Conservation (phyloP, 2,888 invertebrate species). For the Harpalus rubripes region DNA sequence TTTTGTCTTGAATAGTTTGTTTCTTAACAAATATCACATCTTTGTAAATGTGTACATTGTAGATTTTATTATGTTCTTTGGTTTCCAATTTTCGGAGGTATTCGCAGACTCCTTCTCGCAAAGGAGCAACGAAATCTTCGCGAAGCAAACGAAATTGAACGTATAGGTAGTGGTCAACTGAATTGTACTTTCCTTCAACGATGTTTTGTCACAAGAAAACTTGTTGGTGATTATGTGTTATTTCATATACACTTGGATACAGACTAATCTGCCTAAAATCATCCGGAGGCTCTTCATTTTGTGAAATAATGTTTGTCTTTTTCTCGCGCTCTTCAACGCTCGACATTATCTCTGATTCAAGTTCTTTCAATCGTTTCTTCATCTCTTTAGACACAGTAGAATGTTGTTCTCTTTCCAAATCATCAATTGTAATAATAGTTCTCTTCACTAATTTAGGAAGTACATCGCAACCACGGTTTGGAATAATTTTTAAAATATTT, state of each 20-base stretch:
- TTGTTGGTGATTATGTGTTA: slow-evolving; percentile 69
- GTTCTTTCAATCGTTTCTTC: slow-evolving; percentile 14
- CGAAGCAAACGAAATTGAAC: slow-evolving; percentile 85
- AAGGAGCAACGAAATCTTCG: slow-evolving; percentile 86
- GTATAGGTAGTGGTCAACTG: slow-evolving; percentile 85
- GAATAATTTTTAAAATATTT: slow-evolving; percentile 46
- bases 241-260: slow-evolving; percentile 77
- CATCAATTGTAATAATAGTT: slow-evolving; percentile 1
- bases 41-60: slow-evolving; percentile 44
- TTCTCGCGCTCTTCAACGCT: background rate
- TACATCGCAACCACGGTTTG: slow-evolving; percentile 53
- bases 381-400: slow-evolving; percentile 9
- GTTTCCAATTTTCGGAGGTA: slow-evolving; percentile 12
- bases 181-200: slow-evolving; percentile 80
- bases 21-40: slow-evolving; percentile 50
- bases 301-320: background rate
- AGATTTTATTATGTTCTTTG: slow-evolving; percentile 5
- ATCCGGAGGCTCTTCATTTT: slow-evolving; percentile 42
- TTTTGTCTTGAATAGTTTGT: slow-evolving; percentile 44
- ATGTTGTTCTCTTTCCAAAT: slow-evolving; percentile 24
- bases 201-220: slow-evolving; percentile 80
- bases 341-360: background rate
- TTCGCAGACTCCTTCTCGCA: slow-evolving; percentile 81
- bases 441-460: slow-evolving; percentile 52
- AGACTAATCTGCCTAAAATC: slow-evolving; percentile 74